phyloP scores from a whole-genome alignment of 2,113 vertebrate species.

The Oenanthe oenanthe region DNA sequence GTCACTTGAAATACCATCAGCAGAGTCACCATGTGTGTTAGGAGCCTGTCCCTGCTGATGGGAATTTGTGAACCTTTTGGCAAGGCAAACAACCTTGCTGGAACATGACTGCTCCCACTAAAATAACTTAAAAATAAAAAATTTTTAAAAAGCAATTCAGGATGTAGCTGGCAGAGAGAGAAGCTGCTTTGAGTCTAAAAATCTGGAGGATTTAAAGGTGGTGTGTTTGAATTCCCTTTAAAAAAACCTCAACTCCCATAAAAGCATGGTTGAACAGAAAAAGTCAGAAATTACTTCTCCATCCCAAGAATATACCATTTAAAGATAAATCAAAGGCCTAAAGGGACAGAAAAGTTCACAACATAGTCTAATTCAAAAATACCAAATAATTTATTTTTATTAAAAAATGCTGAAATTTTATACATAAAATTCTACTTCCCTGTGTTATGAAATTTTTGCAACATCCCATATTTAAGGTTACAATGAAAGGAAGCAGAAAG shows the following conservation, averaged over 20 bases:
- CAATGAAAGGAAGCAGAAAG: not conserved
- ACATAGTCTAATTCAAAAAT: not conserved
- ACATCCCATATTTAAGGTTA: not conserved
- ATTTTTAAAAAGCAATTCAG: not conserved
- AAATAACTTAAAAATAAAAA: not conserved
- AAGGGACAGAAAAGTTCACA: too few species aligned
- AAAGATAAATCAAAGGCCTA: not conserved
- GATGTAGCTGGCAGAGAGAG: not conserved
- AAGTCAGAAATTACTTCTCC: not conserved
- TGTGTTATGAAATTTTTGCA: not conserved
- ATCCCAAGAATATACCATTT: not conserved
- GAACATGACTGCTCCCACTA: not conserved
- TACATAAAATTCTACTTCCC: not conserved
- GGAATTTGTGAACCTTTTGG: not conserved
- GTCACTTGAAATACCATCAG: constrained; percentile 13
- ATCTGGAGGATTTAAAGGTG: not conserved
- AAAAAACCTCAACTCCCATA: not conserved
- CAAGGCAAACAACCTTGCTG: not conserved
- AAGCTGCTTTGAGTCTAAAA: not conserved
- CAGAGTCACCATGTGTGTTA: not conserved
- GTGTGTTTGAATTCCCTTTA: not conserved
- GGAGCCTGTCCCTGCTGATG: not conserved
- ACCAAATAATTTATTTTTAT: not conserved
- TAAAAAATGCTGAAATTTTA: not conserved
- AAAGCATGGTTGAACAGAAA: not conserved